Evolutionary conservation across 2,888 invertebrate species (phyloP).

Genomic region (Apodemia zela): DNA sequence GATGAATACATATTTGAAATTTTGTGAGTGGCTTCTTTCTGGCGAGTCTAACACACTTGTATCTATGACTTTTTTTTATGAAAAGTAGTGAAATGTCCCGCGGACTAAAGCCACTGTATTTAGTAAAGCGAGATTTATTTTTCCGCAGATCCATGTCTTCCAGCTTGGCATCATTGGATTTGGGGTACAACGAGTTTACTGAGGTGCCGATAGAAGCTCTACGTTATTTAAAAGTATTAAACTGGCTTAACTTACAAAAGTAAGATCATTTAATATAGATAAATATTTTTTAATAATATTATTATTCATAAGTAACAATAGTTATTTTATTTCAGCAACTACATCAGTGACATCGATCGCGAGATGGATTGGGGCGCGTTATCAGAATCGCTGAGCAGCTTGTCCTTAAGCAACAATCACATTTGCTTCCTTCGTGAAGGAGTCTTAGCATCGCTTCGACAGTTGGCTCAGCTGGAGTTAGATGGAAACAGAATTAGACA

Average conservation of each 20-base stretch:
- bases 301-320: not conserved
- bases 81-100: too few species aligned
- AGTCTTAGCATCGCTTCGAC: slow-evolving; percentile 82
- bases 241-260: slow-evolving; percentile 90
- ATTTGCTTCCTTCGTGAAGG: slow-evolving; percentile 67
- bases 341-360: slow-evolving; percentile 66
- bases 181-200: slow-evolving; percentile 87
- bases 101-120: not conserved
- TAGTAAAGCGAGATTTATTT: slow-evolving; percentile 22
- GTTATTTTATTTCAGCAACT: slow-evolving; percentile 80
- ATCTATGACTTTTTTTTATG: too few species aligned
- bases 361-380: slow-evolving; percentile 85
- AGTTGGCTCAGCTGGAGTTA: slow-evolving; percentile 80
- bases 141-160: slow-evolving; percentile 86
- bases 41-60: too few species aligned
- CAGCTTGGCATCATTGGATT: slow-evolving; percentile 88
- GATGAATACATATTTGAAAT: too few species aligned
- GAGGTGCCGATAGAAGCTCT: slow-evolving; percentile 84
- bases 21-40: too few species aligned
- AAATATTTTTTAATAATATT: not conserved
- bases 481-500: slow-evolving; percentile 84
- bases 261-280: slow-evolving; percentile 52
- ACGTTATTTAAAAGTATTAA: slow-evolving; percentile 82
- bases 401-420: slow-evolving; percentile 89
- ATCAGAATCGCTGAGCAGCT: slow-evolving; percentile 84